Evolutionary conservation across 2,113 vertebrate genomes (phyloP).

Genomic region (Odocoileus virginianus): DNA sequence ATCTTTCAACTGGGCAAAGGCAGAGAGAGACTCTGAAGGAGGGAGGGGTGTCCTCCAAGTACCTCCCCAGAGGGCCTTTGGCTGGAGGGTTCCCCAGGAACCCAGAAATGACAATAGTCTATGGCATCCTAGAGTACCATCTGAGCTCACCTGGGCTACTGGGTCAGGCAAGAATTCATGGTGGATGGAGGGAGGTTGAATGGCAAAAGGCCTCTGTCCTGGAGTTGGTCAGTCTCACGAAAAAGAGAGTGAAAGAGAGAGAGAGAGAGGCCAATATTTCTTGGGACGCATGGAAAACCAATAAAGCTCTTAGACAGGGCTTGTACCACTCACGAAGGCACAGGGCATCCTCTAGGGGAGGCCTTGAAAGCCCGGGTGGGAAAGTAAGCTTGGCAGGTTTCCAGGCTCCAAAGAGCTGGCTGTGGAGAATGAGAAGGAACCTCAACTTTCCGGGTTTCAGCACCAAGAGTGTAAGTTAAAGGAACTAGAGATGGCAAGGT

Average conservation of each 20-base stretch:
- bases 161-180: no score
- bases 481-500: neutral
- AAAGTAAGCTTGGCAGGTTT: neutral
- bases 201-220: neutral
- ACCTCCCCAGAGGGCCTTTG: neutral
- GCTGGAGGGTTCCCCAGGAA: neutral
- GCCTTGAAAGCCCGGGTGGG: no score
- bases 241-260: neutral
- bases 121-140: neutral
- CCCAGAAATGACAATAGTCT: neutral
- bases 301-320: neutral
- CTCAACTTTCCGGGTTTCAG: fast-evolving
- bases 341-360: neutral
- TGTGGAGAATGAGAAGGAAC: neutral
- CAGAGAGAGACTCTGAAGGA: neutral
- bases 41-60: neutral
- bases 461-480: neutral
- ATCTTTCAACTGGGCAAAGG: neutral
- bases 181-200: neutral
- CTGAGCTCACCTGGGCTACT: neutral
- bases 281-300: neutral
- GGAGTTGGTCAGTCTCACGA: neutral
- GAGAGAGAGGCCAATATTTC: neutral
- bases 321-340: neutral
- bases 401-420: neutral